Conservation (phyloP, 2,113 vertebrate species). For the Trematomus loennbergii region DNA sequence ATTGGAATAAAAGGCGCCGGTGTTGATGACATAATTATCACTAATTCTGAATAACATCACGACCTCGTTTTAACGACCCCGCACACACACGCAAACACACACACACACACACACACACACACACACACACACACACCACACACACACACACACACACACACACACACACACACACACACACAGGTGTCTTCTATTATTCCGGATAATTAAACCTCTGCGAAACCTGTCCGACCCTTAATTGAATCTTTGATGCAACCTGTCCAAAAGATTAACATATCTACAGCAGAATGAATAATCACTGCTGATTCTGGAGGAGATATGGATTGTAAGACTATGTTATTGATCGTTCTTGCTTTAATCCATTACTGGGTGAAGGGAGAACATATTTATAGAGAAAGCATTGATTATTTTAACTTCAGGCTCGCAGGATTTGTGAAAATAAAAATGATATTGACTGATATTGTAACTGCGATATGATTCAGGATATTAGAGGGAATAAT, state of each 20-base stretch:
- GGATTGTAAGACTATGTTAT: background rate
- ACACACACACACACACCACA: too few species aligned
- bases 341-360: background rate
- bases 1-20: too few species aligned
- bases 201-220: slow-evolving; percentile 6
- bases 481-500: too few species aligned
- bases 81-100: too few species aligned
- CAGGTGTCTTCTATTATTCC: slow-evolving; percentile 14
- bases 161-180: background rate
- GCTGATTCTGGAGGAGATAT: background rate
- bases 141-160: too few species aligned
- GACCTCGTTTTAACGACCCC: background rate
- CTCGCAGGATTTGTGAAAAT: too few species aligned
- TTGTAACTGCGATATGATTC: too few species aligned
- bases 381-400: background rate
- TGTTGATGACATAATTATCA: background rate
- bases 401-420: background rate
- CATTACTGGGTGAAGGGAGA: background rate
- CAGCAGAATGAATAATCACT: background rate
- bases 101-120: too few species aligned
- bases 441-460: too few species aligned
- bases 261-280: background rate
- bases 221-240: background rate
- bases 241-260: background rate
- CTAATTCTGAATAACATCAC: background rate